These are phyloP conservation scores for Paratilapia polleni DNA, from an alignment of 2,113 vertebrate genomes.

Conservation along the genomic window DNA sequence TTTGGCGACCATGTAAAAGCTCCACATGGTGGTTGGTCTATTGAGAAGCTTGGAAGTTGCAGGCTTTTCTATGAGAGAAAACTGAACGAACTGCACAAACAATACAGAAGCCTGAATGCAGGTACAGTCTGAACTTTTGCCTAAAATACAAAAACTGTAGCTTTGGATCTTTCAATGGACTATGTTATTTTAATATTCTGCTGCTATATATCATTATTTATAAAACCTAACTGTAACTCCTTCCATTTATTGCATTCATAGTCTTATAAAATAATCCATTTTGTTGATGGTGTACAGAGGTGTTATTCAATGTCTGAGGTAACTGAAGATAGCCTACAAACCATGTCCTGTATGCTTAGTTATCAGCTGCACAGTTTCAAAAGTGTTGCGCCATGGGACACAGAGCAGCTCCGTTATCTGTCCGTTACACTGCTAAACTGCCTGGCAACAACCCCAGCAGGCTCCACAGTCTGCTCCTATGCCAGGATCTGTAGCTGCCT, in stretches of 20 bases:
- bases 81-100: too few species aligned
- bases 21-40: too few species aligned
- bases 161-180: too few species aligned
- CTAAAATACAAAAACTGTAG: too few species aligned
- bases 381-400: slow-evolving; percentile 28
- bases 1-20: too few species aligned
- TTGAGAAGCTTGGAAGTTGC: too few species aligned
- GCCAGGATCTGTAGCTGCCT: slow-evolving; percentile 37
- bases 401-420: slow-evolving; percentile 53
- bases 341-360: slow-evolving; percentile 14
- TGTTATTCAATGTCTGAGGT: neutral
- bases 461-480: slow-evolving; percentile 27
- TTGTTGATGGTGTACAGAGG: neutral
- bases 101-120: too few species aligned
- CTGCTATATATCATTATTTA: neutral
- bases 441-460: slow-evolving; percentile 47
- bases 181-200: too few species aligned
- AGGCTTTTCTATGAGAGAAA: too few species aligned
- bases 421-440: slow-evolving; percentile 42
- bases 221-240: neutral
- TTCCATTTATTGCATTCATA: neutral
- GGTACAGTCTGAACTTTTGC: too few species aligned
- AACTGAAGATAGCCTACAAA: neutral
- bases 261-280: too few species aligned
- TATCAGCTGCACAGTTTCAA: slow-evolving; percentile 41